Conservation (phyloP, 2,797 vertebrate species). For the Characodon lateralis region DNA sequence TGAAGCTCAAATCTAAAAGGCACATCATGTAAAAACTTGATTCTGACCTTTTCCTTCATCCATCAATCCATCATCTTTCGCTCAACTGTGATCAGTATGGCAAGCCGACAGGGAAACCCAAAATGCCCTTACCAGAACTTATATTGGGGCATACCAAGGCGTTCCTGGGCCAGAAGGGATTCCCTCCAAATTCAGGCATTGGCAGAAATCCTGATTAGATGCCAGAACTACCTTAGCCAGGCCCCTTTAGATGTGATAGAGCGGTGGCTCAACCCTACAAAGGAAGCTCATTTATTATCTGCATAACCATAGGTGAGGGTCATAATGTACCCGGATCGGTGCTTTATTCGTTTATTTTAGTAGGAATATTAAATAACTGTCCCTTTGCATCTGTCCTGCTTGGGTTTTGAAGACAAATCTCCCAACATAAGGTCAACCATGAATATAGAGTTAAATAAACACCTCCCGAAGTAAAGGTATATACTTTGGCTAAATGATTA, state of each 20-base stretch:
- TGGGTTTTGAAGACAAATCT: neutral
- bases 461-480: slow-evolving; percentile 25
- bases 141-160: neutral
- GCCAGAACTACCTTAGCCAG: neutral
- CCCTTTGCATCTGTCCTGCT: slow-evolving; percentile 38
- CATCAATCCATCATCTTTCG: neutral
- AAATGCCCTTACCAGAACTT: neutral
- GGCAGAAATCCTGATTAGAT: neutral
- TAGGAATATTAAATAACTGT: slow-evolving; percentile 18
- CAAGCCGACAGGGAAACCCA: neutral
- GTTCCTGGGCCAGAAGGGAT: neutral
- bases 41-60: neutral
- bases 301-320: neutral
- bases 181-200: too few relatives aligned
- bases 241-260: neutral
- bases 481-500: slow-evolving; percentile 61
- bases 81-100: neutral
- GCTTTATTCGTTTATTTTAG: neutral
- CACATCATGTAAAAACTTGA: slow-evolving; percentile 43
- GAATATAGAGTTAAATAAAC: slow-evolving; percentile 23
- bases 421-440: slow-evolving; percentile 2
- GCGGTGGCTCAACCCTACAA: neutral
- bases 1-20: slow-evolving; percentile 53
- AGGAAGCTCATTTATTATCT: neutral
- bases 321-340: neutral